These are phyloP conservation scores for Nematostella vectensis DNA, from an alignment of 92 coral and sea anemone genomes.

Conservation along the genomic window DNA sequence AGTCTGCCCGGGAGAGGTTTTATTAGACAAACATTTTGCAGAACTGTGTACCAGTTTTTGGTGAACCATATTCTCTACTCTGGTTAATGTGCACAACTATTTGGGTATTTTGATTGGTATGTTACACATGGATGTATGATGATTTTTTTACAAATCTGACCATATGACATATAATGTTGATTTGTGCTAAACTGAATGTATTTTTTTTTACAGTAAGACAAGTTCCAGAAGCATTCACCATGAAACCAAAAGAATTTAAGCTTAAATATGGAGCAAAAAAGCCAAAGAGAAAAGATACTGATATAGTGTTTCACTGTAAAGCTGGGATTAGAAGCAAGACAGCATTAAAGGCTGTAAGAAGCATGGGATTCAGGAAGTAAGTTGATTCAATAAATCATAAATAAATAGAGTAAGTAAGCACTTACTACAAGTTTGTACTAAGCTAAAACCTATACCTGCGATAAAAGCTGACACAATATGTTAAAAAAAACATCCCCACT, in stretches of 20 bases:
- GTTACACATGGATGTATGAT: not conserved
- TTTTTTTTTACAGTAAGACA: conserved; percentile 20
- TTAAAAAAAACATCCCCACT: too few relatives aligned
- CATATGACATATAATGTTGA: not conserved
- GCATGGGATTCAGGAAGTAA: conserved; percentile 41
- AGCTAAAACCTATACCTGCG: too few relatives aligned
- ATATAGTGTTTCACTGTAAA: conserved; percentile 54
- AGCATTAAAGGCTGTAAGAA: conserved; percentile 30
- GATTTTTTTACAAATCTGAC: not conserved
- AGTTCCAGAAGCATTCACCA: conserved; percentile 49
- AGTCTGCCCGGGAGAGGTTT: too few relatives aligned
- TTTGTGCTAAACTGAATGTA: not conserved
- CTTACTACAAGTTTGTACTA: not conserved
- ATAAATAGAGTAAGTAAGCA: too few relatives aligned
- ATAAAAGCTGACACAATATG: too few relatives aligned
- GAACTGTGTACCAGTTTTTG: too few relatives aligned
- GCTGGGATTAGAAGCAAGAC: conserved; percentile 54
- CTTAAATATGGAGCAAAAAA: conserved; percentile 31
- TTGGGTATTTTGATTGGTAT: too few relatives aligned
- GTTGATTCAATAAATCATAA: not conserved
- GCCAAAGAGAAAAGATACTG: conserved; percentile 38
- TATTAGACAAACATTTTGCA: too few relatives aligned
- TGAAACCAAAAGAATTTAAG: conserved; percentile 34
- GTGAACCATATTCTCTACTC: too few relatives aligned
- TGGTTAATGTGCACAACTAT: too few relatives aligned